Base-by-base conservation (phyloP, 2,113 vertebrate genomes). In the Leptobrachium leishanense region DNA sequence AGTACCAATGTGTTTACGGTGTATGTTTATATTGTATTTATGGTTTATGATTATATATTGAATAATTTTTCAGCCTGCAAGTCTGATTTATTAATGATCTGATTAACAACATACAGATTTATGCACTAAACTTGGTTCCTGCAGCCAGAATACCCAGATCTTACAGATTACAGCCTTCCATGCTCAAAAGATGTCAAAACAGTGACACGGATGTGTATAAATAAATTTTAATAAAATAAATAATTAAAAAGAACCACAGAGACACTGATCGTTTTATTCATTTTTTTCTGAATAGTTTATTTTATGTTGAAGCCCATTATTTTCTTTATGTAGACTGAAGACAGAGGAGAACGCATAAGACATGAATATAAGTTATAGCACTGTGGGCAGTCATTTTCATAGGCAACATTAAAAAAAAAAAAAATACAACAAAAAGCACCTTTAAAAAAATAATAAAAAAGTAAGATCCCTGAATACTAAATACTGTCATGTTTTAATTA, bases 391-490 rank as follows among this genome's bases (percentile, higher is more conserved):
- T 89, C 83, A 85, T 84, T 91, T 90, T 85, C 85, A 88, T 92
- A 91, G 89, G 91, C 89, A 92, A 85, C 85, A 88, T 85, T 88
- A 89, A 82, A 84, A 90, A 91, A 88, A 87, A 71, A 68, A 41
- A 42, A 75, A 69, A 66, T 84, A 85, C 82, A 83, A 84, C 84
- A 87, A 89, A 92, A 89, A 94, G 93, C 92, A 94, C 92, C 92
- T 90, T 91, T 94, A 91, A 94, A 94, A 54, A 54, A 31, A 31
- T 31, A 31, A 54, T 54, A 54, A 54, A 59, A 93, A 93, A 89
- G 89, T 88, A 91, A 90, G 92, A 94, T 94, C 93, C 93, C 93
- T 94, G 93, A 94, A 91, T 93, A 93, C 91, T 91, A 94, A 94
- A 92, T 85, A 89, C 92, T 92, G 92, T 89, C 89, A 90, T 90